Evolutionary conservation across 2,797 vertebrate species (phyloP).

Genomic region (Coendou prehensilis): DNA sequence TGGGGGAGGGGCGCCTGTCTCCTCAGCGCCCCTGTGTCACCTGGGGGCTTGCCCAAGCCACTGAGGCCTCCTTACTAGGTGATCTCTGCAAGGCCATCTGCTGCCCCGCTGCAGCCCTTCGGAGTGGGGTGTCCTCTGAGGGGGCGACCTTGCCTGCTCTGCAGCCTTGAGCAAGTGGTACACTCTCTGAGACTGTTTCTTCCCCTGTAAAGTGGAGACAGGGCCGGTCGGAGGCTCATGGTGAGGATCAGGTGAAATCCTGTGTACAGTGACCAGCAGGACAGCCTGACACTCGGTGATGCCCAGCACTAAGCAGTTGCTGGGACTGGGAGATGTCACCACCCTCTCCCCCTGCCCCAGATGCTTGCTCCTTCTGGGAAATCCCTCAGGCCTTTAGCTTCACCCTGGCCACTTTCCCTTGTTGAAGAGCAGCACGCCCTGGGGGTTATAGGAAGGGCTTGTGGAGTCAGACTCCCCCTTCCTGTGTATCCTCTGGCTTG

Average conservation of each 20-base stretch:
- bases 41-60: conserved; percentile 24
- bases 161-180: not conserved
- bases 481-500: conserved; percentile 7
- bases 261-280: not conserved
- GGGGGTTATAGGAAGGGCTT: not conserved
- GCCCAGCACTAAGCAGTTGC: no score
- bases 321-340: not conserved
- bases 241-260: not conserved
- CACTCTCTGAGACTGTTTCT: not conserved
- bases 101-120: not conserved
- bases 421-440: not conserved
- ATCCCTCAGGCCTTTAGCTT: not conserved
- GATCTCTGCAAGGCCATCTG: conserved; percentile 55
- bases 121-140: not conserved
- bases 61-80: not conserved
- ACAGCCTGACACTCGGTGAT: accelerated
- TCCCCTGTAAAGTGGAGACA: not conserved
- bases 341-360: accelerated
- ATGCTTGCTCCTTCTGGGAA: not conserved
- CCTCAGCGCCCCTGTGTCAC: conserved; percentile 2
- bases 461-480: not conserved
- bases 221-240: not conserved
- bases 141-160: not conserved
- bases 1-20: conserved; percentile 57
- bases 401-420: not conserved